Evolutionary conservation across 2,888 invertebrate genomes (phyloP).

Genomic region (Plebejus argus): DNA sequence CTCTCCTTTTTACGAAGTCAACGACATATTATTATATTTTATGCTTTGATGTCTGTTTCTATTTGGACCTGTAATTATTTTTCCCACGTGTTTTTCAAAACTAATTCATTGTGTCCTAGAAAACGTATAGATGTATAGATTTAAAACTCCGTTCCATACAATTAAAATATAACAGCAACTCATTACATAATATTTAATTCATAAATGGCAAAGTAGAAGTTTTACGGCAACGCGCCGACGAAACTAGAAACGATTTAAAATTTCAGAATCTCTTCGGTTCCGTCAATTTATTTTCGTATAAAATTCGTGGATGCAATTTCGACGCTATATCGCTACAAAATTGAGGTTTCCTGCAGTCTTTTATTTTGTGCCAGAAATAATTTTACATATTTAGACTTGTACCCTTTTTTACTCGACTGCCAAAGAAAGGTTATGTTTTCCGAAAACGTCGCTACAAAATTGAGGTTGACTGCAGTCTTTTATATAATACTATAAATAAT

Average conservation of each 20-base stretch:
- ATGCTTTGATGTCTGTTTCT: not conserved
- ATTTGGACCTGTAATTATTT: not conserved
- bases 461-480: too few species aligned
- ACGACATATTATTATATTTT: not conserved
- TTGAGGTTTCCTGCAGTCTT: slow-evolving; percentile 5
- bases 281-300: slow-evolving; percentile 53
- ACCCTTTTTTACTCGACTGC: too few species aligned
- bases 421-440: too few species aligned
- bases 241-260: slow-evolving; percentile 54
- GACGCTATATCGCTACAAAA: slow-evolving; percentile 30
- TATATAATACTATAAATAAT: too few species aligned
- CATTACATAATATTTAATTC: not conserved
- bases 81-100: not conserved
- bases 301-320: slow-evolving; percentile 53
- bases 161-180: not conserved
- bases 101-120: not conserved
- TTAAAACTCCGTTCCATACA: not conserved
- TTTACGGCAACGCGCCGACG: slow-evolving; percentile 42
- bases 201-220: slow-evolving; percentile 9
- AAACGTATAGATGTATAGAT: not conserved
- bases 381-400: not conserved
- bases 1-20: not conserved
- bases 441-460: too few species aligned
- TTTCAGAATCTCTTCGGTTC: slow-evolving; percentile 51
- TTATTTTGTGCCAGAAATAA: slow-evolving; percentile 11